Conservation (phyloP, 2,888 invertebrate species). For the Eulithis testata region DNA sequence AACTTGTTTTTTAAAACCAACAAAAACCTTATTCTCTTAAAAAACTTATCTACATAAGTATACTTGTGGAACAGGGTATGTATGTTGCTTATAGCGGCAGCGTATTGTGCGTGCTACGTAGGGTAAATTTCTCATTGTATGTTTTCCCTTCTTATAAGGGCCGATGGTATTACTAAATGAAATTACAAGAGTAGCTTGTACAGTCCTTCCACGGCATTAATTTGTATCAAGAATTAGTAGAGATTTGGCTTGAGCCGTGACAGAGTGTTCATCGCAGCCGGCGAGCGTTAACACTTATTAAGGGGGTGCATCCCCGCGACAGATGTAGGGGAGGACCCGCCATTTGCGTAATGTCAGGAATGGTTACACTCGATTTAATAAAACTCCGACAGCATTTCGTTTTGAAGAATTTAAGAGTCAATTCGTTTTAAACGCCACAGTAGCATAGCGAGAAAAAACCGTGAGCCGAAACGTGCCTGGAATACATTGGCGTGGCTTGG, state of each 20-base stretch:
- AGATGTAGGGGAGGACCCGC: constrained; percentile 83
- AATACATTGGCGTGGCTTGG: constrained; percentile 83
- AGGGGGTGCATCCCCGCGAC: constrained; percentile 84
- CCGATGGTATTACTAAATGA: constrained; percentile 69
- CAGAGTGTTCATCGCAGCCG: constrained; percentile 80
- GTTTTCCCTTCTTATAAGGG: constrained; percentile 54
- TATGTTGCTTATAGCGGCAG: too few relatives aligned
- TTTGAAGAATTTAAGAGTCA: constrained; percentile 84
- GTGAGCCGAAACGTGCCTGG: constrained; percentile 82
- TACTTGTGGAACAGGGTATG: too few relatives aligned
- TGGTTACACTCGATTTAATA: constrained; percentile 85
- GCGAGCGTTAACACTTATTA: constrained; percentile 84
- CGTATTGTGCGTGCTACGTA: constrained; percentile 23
- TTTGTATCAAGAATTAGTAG: constrained; percentile 85
- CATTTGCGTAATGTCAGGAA: constrained; percentile 84
- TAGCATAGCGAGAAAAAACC: constrained; percentile 81
- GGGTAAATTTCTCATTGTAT: constrained; percentile 56
- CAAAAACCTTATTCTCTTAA: too few relatives aligned
- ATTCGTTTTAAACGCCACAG: constrained; percentile 82
- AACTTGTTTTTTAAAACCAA: too few relatives aligned
- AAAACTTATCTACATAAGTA: too few relatives aligned
- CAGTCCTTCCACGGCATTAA: constrained; percentile 77
- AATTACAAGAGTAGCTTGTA: constrained; percentile 76
- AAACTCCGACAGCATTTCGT: constrained; percentile 83
- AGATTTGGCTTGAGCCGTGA: constrained; percentile 81